These are phyloP conservation scores for Neomonachus schauinslandi DNA, from an alignment of 2,113 vertebrate genomes.

Conservation along the genomic window DNA sequence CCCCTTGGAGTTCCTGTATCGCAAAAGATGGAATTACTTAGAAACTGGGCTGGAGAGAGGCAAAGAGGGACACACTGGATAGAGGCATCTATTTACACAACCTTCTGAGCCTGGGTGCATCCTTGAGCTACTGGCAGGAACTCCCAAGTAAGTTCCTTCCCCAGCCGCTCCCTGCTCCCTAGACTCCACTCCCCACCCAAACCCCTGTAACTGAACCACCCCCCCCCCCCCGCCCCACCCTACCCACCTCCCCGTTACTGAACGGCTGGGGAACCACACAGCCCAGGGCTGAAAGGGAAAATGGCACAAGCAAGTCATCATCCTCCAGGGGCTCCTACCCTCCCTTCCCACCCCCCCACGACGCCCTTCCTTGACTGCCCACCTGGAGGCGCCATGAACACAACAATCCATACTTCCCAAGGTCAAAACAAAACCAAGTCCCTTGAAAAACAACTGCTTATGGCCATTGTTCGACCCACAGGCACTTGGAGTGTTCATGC, in stretches of 20 bases:
- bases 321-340: background rate
- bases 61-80: background rate
- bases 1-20: background rate
- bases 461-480: constrained; percentile 62
- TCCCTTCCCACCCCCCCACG: background rate
- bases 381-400: constrained; percentile 64
- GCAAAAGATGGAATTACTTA: constrained; percentile 31
- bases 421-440: constrained; percentile 53
- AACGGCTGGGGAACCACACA: background rate
- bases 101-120: background rate
- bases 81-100: background rate
- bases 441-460: constrained; percentile 59
- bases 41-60: background rate
- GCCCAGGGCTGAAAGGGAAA: background rate
- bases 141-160: background rate
- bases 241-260: background rate
- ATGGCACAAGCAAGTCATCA: background rate
- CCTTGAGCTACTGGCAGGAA: background rate
- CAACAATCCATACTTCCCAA: constrained; percentile 12
- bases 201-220: background rate
- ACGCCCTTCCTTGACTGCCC: background rate
- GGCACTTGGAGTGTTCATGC: constrained; percentile 9
- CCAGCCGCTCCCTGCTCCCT: background rate
- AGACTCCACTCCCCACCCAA: background rate
- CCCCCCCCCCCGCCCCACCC: no score